Base-by-base conservation (phyloP, 1,140 invertebrate species). In the Drosophila yakuba region DNA sequence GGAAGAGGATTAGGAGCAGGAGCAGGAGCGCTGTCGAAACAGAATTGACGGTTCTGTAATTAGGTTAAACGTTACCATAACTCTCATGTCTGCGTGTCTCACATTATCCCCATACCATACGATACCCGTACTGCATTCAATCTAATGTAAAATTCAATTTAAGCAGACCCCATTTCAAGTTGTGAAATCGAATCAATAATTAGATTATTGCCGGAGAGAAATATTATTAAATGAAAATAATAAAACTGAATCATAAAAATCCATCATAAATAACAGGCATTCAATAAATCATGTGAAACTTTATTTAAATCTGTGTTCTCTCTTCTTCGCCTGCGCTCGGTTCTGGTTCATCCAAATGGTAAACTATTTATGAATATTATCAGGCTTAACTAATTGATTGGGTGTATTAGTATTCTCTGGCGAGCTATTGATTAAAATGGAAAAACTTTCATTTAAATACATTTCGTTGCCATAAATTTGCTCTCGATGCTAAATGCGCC, bases 131-230 rank as follows among this genome's bases (percentile, higher is more conserved):
- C 20, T 20, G 20, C 51, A 71, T 58, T 76, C 41, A 71, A 71
- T 71, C 64, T 58, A 71, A 69, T 71, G 68, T 71, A 71, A 52
- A 71, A 52, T 54, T 62, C 23, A 78, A 52, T 67, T 58, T 54
- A 63, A 82, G 17, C 38, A 51, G 50, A 43, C 48, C 43, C 63
- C 71, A 72, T 75, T 82, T 64, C 78, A 80, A 78, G 85, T 89
- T 89, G 85, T 89, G 84, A 89, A 78, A 79, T 54, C 60, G 74
- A 75, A 84, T 89, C 84, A 89, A 89, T 89, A 89, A 89, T 89
- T 89, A 89, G 85, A 84, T 89, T 84, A 89, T 89, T 89, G 84
- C 60, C 59, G 32, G 50, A 48, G 51, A 48, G 35, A 66, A 39
- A 39, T 59, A 51, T 54, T 72, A 69, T 66, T 54, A 76, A 81